These are phyloP conservation scores for Podarcis muralis DNA, from an alignment of 2,113 vertebrate genomes.

Conservation along the genomic window DNA sequence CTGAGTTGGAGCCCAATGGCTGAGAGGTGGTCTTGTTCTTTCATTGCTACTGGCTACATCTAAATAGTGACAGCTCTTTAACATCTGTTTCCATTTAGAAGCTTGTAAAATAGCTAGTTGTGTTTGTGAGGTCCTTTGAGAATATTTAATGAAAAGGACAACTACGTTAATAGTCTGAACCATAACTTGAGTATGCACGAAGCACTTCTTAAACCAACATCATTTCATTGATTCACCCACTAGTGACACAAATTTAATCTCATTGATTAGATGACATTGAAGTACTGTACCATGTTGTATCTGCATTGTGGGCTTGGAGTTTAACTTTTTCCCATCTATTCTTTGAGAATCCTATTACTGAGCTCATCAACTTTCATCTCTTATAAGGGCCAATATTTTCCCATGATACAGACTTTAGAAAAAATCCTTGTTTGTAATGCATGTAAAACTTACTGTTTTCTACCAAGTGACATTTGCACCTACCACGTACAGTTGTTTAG, in stretches of 20 bases:
- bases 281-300: neutral
- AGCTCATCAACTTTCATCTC: neutral
- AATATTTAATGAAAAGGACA: neutral
- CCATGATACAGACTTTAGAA: neutral
- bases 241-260: neutral
- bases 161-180: accelerated
- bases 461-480: neutral
- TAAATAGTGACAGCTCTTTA: neutral
- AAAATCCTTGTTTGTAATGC: neutral
- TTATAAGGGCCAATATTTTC: neutral
- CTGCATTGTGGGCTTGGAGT: neutral
- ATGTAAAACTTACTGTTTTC: neutral
- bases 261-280: neutral
- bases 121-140: accelerated
- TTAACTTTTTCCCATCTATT: neutral
- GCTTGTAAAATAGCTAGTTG: neutral
- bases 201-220: neutral
- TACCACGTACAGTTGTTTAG: neutral
- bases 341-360: neutral
- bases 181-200: neutral
- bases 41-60: accelerated
- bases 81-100: neutral
- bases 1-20: neutral
- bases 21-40: neutral
- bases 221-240: neutral